Percentiles rank a stretch among this genome's conserved stretches.
Evolutionary conservation across 1,140 invertebrate genomes (phyloP).

Genomic region (Pectinophora gossypiella): DNA sequence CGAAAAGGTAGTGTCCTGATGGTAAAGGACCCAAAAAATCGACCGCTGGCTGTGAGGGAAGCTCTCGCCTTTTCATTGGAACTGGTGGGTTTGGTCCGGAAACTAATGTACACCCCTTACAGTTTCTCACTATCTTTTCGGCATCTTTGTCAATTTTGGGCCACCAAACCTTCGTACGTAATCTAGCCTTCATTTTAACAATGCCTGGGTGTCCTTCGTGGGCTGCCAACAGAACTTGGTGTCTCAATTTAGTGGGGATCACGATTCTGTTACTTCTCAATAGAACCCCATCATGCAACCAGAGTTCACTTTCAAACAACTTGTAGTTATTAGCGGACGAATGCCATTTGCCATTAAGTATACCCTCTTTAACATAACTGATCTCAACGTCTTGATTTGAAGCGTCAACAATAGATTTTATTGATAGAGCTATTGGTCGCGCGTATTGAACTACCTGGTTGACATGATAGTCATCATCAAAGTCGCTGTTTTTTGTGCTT

Average conservation of each 20-base stretch:
- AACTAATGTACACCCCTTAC: conserved; percentile 50
- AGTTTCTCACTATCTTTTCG: conserved; percentile 50
- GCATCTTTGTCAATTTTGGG: conserved; percentile 61
- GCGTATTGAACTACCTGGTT: conserved; percentile 4
- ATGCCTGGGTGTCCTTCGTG: conserved; percentile 36
- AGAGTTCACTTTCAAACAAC: conserved; percentile 3
- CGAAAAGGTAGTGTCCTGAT: conserved; percentile 16
- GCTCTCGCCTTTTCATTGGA: conserved; percentile 17
- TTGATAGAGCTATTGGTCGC: neutral
- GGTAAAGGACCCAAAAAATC: conserved; percentile 21
- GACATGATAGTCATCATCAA: conserved; percentile 1
- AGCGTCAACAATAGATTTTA: neutral
- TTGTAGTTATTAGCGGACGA: neutral
- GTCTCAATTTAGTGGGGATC: conserved; percentile 25
- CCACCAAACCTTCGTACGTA: conserved; percentile 50
- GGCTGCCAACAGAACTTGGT: conserved; percentile 26
- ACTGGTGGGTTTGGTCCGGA: conserved; percentile 13
- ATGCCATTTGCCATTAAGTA: neutral
- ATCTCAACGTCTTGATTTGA: neutral
- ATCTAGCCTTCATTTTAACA: conserved; percentile 72
- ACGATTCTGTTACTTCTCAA: conserved; percentile 13
- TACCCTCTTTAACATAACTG: neutral
- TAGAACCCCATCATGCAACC: neutral
- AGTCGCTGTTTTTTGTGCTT: neutral
- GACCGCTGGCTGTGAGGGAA: conserved; percentile 21